Evolutionary conservation across 2,797 vertebrate species (phyloP).

Genomic region (Spheniscus humboldti): DNA sequence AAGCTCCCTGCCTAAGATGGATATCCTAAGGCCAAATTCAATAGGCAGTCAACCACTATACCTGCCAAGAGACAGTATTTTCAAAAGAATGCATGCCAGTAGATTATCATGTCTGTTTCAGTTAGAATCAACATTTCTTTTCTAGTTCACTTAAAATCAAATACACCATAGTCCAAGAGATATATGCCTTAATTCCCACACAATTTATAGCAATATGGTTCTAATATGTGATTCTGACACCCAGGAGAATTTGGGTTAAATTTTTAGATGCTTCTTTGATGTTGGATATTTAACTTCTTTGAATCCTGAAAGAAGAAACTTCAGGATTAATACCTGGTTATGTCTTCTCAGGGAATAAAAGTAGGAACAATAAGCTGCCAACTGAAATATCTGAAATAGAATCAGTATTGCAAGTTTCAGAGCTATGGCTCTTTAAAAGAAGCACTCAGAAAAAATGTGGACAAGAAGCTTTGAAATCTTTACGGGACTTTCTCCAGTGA

Average conservation of each 20-base stretch:
- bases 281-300: conserved; percentile 24
- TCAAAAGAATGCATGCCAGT: conserved; percentile 53
- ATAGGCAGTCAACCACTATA: conserved; percentile 44
- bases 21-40: conserved; percentile 71
- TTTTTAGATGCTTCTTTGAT: not conserved
- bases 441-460: not conserved
- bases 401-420: not conserved
- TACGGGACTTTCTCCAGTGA: not conserved
- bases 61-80: conserved; percentile 65
- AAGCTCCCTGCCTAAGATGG: conserved; percentile 34
- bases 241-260: not conserved
- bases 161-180: conserved; percentile 43
- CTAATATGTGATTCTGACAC: not conserved
- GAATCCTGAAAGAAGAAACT: not conserved
- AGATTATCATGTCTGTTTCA: conserved; percentile 69
- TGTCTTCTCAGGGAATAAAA: conserved; percentile 26
- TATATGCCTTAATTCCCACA: conserved; percentile 55
- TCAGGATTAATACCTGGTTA: not conserved
- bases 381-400: conserved; percentile 20
- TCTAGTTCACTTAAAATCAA: conserved; percentile 67
- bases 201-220: conserved; percentile 15
- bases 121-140: conserved; percentile 74
- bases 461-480: not conserved
- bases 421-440: not conserved
- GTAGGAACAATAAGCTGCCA: not conserved